phyloP scores from a whole-genome alignment of 23 tunicate species.

The Ciona savignyi region DNA sequence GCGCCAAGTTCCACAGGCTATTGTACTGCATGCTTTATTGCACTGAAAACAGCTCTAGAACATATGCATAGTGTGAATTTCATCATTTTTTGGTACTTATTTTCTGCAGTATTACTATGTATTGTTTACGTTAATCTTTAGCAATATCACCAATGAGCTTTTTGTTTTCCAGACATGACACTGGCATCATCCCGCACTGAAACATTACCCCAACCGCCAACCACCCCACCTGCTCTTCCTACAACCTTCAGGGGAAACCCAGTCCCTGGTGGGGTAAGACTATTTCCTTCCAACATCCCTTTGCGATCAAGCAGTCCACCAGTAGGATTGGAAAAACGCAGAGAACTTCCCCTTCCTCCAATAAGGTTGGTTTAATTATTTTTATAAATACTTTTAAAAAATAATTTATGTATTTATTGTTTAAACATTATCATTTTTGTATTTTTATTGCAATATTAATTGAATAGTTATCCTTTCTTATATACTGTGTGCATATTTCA shows the following conservation, averaged over 20 bases:
- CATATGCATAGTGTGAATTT: no score
- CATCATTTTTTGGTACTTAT: no score
- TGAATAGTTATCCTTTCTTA: no score
- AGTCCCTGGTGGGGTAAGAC: background rate
- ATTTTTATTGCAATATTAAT: background rate
- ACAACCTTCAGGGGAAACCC: background rate
- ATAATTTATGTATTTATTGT: background rate
- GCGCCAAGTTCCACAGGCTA: no score
- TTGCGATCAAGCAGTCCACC: background rate
- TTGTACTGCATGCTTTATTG: no score
- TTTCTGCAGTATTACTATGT: no score
- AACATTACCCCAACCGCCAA: background rate
- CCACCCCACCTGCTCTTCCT: background rate
- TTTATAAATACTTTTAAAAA: no score
- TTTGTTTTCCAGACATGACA: background rate
- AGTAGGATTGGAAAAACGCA: background rate
- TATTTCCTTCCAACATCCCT: background rate
- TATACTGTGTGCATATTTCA: background rate
- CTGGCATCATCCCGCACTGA: background rate
- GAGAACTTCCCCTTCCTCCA: background rate
- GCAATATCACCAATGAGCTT: no score
- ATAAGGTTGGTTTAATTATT: background rate
- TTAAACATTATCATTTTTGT: background rate
- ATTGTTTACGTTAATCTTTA: no score
- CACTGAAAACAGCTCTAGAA: no score